Percentiles rank a stretch among this genome's conserved stretches.
Evolutionary conservation across 2,888 invertebrate genomes (phyloP).

Genomic region (Drosophila borborema): DNA sequence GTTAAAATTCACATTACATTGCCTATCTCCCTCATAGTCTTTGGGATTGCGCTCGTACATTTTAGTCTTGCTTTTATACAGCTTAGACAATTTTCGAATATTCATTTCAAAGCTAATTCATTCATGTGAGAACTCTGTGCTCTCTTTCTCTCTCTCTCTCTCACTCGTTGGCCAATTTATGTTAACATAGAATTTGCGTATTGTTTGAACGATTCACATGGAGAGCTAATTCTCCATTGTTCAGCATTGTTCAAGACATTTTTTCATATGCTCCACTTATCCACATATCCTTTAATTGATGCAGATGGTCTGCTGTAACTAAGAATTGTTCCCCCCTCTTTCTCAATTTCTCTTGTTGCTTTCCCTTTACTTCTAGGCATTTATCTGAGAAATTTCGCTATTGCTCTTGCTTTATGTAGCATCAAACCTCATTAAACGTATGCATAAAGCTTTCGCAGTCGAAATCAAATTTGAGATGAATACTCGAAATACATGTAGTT

Average conservation of each 20-base stretch:
- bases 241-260: conserved; percentile 18
- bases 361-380: background rate
- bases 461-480: conserved; percentile 14
- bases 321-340: background rate
- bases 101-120: background rate
- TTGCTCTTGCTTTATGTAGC: background rate
- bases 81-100: background rate
- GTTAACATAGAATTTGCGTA: conserved; percentile 9
- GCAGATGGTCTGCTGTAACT: conserved; percentile 34
- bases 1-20: background rate
- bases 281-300: conserved; percentile 31
- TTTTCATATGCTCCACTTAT: conserved; percentile 19
- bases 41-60: background rate
- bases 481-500: conserved; percentile 1
- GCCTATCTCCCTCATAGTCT: background rate
- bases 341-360: background rate
- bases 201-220: conserved; percentile 29
- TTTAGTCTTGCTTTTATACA: background rate
- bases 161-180: background rate
- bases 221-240: conserved; percentile 31
- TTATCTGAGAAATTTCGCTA: conserved; percentile 13
- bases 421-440: conserved; percentile 1
- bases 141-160: background rate
- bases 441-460: conserved; percentile 5
- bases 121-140: background rate